Evolutionary conservation across 2,888 invertebrate genomes (phyloP).

Genomic region (Omphaloscelis lunosa): DNA sequence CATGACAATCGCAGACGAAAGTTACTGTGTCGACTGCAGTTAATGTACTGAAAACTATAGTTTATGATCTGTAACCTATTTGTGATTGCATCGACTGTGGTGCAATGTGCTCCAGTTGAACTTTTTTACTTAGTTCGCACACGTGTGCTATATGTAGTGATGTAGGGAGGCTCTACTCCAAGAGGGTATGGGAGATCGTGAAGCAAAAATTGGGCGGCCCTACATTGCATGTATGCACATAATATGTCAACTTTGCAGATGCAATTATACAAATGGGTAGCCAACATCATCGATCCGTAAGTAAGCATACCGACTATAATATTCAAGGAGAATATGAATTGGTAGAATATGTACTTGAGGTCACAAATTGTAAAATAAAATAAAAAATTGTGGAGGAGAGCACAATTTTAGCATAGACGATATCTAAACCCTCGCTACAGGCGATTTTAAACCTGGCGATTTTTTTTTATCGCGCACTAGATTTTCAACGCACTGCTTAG

Average conservation of each 20-base stretch:
- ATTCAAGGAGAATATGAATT: not conserved
- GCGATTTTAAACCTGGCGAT: too few species aligned
- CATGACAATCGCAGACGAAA: slow-evolving; percentile 50
- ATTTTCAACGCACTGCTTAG: not conserved
- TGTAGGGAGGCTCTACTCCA: not conserved
- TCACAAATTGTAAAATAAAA: too few species aligned
- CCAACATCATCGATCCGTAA: not conserved
- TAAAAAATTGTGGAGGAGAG: not conserved
- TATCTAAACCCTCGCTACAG: not conserved
- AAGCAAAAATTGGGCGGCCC: not conserved
- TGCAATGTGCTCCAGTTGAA: slow-evolving; percentile 25
- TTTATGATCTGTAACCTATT: slow-evolving; percentile 58
- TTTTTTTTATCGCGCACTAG: not conserved
- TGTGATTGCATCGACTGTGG: slow-evolving; percentile 30
- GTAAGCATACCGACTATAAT: not conserved
- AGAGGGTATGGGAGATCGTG: not conserved
- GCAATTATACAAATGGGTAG: slow-evolving; percentile 6
- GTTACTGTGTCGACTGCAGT: slow-evolving; percentile 54
- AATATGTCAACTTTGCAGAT: not conserved
- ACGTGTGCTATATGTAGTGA: not conserved
- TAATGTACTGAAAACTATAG: slow-evolving; percentile 59
- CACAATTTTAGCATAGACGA: slow-evolving; percentile 1
- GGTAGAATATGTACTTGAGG: not conserved
- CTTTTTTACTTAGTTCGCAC: slow-evolving; percentile 33
- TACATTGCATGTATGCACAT: not conserved